Conservation (phyloP, 2,113 vertebrate genomes). For the Halcyon senegalensis region DNA sequence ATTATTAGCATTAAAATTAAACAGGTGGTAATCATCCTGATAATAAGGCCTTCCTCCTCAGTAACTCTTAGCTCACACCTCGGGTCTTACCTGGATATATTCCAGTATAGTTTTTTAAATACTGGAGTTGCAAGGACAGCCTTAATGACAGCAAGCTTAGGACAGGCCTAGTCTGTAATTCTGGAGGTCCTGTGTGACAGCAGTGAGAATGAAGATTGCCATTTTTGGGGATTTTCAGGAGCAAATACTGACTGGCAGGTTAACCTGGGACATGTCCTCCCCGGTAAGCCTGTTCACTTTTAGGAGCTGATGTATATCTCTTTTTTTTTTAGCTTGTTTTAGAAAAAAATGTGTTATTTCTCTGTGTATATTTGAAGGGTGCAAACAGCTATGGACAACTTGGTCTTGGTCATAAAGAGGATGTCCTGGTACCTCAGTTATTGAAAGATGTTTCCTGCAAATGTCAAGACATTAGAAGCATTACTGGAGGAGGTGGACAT, state of each 20-base stretch:
- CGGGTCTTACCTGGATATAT: neutral
- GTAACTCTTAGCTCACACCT: neutral
- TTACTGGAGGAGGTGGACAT: slow-evolving; percentile 90
- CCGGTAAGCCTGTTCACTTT: neutral
- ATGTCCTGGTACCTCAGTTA: slow-evolving; percentile 77
- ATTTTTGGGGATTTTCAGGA: neutral
- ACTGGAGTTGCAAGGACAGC: neutral
- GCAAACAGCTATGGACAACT: slow-evolving; percentile 94
- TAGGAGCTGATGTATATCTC: neutral
- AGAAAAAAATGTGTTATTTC: neutral
- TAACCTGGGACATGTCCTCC: neutral
- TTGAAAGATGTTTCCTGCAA: slow-evolving; percentile 66
- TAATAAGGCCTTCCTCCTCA: neutral
- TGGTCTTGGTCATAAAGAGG: slow-evolving; percentile 86
- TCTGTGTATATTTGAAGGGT: slow-evolving; percentile 76
- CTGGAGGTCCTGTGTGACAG: neutral
- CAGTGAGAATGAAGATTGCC: neutral
- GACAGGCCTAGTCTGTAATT: neutral
- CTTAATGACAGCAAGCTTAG: neutral
- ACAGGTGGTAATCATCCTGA: neutral
- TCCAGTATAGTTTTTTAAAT: neutral
- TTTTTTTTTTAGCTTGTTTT: neutral
- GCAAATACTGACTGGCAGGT: neutral
- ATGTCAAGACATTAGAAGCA: slow-evolving; percentile 36
- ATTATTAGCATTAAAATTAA: neutral